phyloP scores from a whole-genome alignment of 2,797 vertebrate species.

The Karalla daura region DNA sequence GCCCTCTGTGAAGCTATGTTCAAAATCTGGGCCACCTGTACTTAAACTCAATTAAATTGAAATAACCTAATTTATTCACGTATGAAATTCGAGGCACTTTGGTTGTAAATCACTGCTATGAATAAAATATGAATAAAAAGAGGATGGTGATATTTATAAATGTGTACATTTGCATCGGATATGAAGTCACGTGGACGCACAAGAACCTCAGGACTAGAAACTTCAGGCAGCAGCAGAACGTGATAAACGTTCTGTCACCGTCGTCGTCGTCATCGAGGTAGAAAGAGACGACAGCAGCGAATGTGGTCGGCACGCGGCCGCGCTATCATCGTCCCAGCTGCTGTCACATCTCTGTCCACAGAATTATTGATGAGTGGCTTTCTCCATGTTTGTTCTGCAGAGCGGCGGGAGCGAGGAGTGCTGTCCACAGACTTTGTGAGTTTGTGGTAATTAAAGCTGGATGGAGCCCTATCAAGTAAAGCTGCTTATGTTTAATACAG shows the following conservation, averaged over 20 bases:
- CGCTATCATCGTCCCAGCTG: slow-evolving; percentile 8
- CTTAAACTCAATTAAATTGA: no score
- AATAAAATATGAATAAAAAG: no score
- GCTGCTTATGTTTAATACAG: slow-evolving; percentile 86
- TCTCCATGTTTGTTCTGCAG: slow-evolving; percentile 68
- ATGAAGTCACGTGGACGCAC: no score
- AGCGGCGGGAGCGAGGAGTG: slow-evolving; percentile 57
- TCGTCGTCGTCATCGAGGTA: not conserved
- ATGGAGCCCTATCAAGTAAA: slow-evolving; percentile 85
- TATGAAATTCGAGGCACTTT: no score
- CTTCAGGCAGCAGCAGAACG: no score
- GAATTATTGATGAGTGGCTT: slow-evolving; percentile 55
- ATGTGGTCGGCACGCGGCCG: slow-evolving; percentile 6
- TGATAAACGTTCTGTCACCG: slow-evolving; percentile 16
- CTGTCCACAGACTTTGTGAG: slow-evolving; percentile 77
- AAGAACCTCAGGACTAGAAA: no score
- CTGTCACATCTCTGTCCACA: slow-evolving; percentile 20
- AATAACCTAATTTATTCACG: no score
- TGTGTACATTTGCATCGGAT: no score
- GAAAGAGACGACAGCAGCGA: slow-evolving; percentile 12
- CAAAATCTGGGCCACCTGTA: slow-evolving; percentile 42
- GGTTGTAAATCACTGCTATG: no score
- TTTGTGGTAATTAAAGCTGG: slow-evolving; percentile 86
- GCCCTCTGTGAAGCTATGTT: no score
- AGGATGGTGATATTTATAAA: no score